These are phyloP conservation scores for Rhea pennata DNA, from an alignment of 2,113 vertebrate genomes.

Conservation along the genomic window DNA sequence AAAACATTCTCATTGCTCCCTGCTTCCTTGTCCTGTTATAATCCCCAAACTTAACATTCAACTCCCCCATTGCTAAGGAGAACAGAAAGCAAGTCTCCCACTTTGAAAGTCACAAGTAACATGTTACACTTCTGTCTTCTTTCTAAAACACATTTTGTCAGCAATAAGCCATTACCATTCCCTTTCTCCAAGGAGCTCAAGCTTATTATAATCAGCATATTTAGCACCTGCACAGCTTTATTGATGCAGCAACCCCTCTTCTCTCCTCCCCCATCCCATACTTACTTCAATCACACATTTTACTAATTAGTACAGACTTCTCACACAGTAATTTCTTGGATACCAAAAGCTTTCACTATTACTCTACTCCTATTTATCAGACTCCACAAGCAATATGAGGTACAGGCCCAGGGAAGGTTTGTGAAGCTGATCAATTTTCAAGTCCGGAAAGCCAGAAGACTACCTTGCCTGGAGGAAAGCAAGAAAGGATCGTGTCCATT, in stretches of 20 bases:
- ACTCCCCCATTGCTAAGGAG: neutral
- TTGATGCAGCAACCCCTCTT: slow-evolving; percentile 24
- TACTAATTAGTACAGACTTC: neutral
- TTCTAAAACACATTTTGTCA: neutral
- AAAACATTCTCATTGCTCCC: neutral
- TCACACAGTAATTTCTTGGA: neutral
- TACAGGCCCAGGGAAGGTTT: neutral
- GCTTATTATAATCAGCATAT: slow-evolving; percentile 1
- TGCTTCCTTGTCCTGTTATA: neutral
- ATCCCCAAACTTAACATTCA: neutral
- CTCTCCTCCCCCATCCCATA: neutral
- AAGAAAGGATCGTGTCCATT: neutral
- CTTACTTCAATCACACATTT: slow-evolving; percentile 25
- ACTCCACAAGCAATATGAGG: neutral
- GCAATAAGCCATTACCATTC: neutral
- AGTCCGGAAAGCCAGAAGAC: neutral
- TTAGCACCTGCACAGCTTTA: slow-evolving; percentile 7
- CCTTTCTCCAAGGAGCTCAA: neutral
- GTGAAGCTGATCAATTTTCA: neutral
- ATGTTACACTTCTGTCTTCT: neutral
- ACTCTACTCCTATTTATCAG: neutral
- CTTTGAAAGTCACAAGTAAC: neutral
- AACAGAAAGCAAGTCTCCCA: neutral
- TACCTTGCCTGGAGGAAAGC: neutral
- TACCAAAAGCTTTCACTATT: neutral